A percentile compares a stretch with the other conserved stretches of the same genome.
Conservation (phyloP, 2,888 invertebrate species). For the Nemurella pictetii region DNA sequence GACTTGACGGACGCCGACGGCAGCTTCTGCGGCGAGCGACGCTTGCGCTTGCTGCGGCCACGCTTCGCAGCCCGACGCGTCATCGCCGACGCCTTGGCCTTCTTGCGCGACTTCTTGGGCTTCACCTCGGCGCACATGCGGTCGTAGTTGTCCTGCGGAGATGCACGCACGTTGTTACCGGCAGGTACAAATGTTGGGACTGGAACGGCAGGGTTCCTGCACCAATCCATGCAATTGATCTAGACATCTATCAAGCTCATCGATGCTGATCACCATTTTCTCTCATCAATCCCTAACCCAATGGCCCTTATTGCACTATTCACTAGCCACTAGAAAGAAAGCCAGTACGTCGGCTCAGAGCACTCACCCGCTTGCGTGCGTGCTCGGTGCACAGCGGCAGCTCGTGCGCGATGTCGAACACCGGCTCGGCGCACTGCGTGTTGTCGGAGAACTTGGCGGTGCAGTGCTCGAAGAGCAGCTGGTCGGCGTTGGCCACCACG, state of each 20-base stretch:
- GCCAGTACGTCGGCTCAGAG: no score
- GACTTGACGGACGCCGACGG: slow-evolving; percentile 41
- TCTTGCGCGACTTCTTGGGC: slow-evolving; percentile 71
- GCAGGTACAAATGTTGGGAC: no score
- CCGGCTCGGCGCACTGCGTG: slow-evolving; percentile 76
- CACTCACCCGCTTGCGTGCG: slow-evolving; percentile 73
- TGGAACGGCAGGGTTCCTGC: no score
- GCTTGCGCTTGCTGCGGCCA: slow-evolving; percentile 56
- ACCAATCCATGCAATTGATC: no score
- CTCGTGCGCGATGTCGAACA: slow-evolving; percentile 76
- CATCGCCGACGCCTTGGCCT: slow-evolving; percentile 60
- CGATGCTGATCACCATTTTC: no score
- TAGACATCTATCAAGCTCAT: no score
- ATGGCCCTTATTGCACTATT: no score
- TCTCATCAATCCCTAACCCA: no score
- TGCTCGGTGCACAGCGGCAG: slow-evolving; percentile 86
- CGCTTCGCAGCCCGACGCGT: slow-evolving; percentile 55
- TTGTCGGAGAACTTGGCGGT: slow-evolving; percentile 79
- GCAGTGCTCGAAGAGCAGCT: slow-evolving; percentile 78
- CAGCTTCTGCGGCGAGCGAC: slow-evolving; percentile 57
- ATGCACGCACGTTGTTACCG: no score
- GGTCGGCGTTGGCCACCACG: slow-evolving; percentile 82
- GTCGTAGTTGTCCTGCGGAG: slow-evolving; percentile 74
- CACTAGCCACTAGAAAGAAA: no score
- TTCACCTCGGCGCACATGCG: slow-evolving; percentile 75